Conservation (phyloP, 2,797 vertebrate genomes). For the Uromys caudimaculatus region DNA sequence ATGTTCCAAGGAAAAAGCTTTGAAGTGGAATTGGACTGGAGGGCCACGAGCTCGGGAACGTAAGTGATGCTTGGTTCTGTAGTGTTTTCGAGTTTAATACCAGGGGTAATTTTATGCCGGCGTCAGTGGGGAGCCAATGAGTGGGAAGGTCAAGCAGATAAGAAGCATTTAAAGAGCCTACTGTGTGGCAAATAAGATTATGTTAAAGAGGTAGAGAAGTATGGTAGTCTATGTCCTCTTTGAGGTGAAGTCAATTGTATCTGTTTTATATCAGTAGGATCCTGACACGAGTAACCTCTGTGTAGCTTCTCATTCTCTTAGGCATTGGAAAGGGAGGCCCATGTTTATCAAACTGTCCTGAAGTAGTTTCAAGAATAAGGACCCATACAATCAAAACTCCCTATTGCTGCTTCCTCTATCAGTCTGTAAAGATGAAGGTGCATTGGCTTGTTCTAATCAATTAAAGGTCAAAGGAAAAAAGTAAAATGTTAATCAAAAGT, state of each 20-base stretch:
- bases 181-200: background rate
- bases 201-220: background rate
- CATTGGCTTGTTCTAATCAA: background rate
- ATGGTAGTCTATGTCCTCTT: background rate
- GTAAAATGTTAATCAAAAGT: conserved; percentile 66
- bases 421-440: background rate
- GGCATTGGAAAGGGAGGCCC: background rate
- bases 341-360: background rate
- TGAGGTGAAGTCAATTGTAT: background rate
- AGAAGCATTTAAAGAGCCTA: background rate
- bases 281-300: background rate
- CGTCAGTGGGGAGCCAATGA: background rate
- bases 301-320: background rate
- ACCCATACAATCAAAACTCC: background rate
- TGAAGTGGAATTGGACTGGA: background rate
- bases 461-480: conserved; percentile 66
- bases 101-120: background rate
- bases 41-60: background rate
- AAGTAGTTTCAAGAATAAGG: conserved; percentile 22
- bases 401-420: background rate
- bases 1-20: background rate
- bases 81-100: background rate
- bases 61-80: background rate
- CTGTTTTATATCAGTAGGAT: background rate
- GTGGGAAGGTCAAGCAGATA: background rate